These are phyloP conservation scores for Tryphoninae sp. DNA, from an alignment of 2,888 invertebrate species.

Conservation along the genomic window DNA sequence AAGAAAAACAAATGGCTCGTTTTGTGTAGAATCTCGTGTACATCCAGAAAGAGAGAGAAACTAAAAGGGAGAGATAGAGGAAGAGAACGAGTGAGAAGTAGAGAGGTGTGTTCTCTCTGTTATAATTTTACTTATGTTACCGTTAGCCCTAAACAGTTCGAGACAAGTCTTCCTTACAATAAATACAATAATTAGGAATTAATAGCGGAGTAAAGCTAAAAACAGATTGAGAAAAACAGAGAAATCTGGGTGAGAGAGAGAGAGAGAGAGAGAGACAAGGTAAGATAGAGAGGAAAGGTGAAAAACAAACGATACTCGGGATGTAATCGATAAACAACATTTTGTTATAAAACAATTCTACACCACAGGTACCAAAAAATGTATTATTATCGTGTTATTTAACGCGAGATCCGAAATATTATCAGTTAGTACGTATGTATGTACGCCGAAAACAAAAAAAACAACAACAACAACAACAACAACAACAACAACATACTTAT, in stretches of 20 bases:
- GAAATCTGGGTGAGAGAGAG: constrained; percentile 15
- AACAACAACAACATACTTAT: not conserved
- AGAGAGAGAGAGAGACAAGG: constrained; percentile 12
- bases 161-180: constrained; percentile 64
- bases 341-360: constrained; percentile 47
- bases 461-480: too few relatives aligned
- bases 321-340: constrained; percentile 37
- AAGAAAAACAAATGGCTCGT: not conserved
- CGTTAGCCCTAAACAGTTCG: constrained; percentile 43
- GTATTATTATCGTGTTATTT: constrained; percentile 40
- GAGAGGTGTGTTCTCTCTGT: constrained; percentile 4
- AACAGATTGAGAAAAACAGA: not conserved
- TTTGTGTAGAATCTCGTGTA: not conserved
- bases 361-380: constrained; percentile 42
- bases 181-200: constrained; percentile 67
- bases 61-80: not conserved
- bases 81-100: not conserved
- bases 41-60: not conserved
- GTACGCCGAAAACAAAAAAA: not conserved
- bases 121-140: constrained; percentile 16
- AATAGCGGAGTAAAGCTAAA: constrained; percentile 54
- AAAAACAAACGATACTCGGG: constrained; percentile 22
- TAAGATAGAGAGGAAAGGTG: not conserved
- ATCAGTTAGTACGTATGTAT: constrained; percentile 35
- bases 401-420: constrained; percentile 34